A percentile compares a stretch with the other conserved stretches of the same genome.
Evolutionary conservation across 2,113 vertebrate species (phyloP).

Genomic region (Heterocephalus glaber): DNA sequence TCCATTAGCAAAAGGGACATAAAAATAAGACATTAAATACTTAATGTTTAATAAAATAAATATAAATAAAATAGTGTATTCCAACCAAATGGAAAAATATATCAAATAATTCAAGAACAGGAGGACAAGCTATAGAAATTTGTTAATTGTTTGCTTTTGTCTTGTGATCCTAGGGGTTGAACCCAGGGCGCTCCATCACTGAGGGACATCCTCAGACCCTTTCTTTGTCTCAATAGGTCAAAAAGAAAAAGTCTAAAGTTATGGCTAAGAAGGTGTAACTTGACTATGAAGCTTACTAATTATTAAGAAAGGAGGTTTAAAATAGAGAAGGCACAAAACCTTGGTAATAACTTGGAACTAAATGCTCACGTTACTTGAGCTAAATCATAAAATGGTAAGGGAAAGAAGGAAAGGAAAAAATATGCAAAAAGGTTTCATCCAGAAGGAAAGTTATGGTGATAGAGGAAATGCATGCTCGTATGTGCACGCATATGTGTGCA

Average conservation of each 20-base stretch:
- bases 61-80: no score
- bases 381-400: background rate
- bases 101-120: background rate
- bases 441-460: background rate
- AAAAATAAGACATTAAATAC: background rate
- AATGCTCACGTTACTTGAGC: conserved; percentile 22
- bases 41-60: background rate
- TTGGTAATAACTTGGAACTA: background rate
- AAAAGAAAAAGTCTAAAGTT: background rate
- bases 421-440: background rate
- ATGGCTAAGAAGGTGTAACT: background rate
- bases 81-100: conserved; percentile 13
- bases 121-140: background rate
- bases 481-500: background rate
- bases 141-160: background rate
- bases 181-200: background rate
- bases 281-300: background rate
- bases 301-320: background rate
- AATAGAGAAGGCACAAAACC: background rate
- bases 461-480: background rate
- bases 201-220: background rate
- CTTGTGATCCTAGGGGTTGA: background rate
- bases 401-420: background rate
- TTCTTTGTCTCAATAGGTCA: background rate
- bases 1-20: background rate